A percentile compares a stretch with the other conserved stretches of the same genome.
Evolutionary conservation across 2,888 invertebrate species (phyloP).

Genomic region (Synergus umbraculus): DNA sequence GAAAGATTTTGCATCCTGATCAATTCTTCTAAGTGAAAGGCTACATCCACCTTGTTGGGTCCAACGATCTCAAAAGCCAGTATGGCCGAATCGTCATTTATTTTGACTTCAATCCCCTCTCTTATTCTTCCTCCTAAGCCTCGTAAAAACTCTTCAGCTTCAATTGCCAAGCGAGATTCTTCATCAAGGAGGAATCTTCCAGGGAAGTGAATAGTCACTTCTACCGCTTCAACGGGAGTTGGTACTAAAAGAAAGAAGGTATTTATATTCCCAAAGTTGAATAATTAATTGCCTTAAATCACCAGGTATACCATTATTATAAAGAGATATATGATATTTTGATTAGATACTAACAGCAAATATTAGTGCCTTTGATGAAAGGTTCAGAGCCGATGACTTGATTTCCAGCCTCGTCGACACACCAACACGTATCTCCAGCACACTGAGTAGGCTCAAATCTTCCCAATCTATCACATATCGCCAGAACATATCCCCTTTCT

Average conservation of each 20-base stretch:
- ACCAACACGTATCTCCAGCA: slow-evolving; percentile 87
- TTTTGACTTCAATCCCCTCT: slow-evolving; percentile 67
- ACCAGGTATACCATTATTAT: too few species aligned
- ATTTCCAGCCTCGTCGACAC: slow-evolving; percentile 91
- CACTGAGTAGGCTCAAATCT: slow-evolving; percentile 88
- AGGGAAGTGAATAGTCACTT: slow-evolving; percentile 86
- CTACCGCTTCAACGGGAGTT: slow-evolving; percentile 87
- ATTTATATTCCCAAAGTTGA: neutral
- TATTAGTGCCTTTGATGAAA: slow-evolving; percentile 80
- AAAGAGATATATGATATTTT: neutral
- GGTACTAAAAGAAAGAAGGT: slow-evolving; percentile 77
- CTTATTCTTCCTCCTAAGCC: slow-evolving; percentile 72
- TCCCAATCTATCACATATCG: slow-evolving; percentile 84
- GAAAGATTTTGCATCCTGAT: slow-evolving; percentile 80
- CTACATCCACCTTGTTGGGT: slow-evolving; percentile 86
- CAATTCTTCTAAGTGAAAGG: slow-evolving; percentile 88
- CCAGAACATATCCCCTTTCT: slow-evolving; percentile 75
- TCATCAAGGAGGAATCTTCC: slow-evolving; percentile 79
- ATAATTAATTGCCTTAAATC: neutral
- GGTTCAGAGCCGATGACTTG: slow-evolving; percentile 82
- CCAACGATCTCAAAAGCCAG: slow-evolving; percentile 81
- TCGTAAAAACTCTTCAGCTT: slow-evolving; percentile 70
- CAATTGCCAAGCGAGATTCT: slow-evolving; percentile 65
- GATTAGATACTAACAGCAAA: slow-evolving; percentile 78
- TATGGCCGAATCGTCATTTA: slow-evolving; percentile 71